Percentiles rank a stretch among this genome's conserved stretches.
phyloP scores from a whole-genome alignment of 2,888 invertebrate genomes.

The Eupsilia transversa region DNA sequence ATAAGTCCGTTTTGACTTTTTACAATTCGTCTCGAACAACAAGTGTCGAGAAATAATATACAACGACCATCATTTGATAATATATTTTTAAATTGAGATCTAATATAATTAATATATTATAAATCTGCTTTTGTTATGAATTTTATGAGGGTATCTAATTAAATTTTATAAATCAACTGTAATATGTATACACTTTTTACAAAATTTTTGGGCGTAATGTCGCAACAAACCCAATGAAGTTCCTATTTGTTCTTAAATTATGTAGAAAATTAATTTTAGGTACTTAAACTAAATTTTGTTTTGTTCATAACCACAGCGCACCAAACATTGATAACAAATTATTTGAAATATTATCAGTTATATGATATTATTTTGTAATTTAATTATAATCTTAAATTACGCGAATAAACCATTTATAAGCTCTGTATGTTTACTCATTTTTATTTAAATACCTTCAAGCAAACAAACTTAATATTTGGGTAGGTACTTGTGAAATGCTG shows the following conservation, averaged over 20 bases:
- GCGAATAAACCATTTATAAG: constrained; percentile 60
- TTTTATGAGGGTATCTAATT: constrained; percentile 34
- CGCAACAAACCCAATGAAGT: constrained; percentile 64
- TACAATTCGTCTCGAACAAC: constrained; percentile 38
- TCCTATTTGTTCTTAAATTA: constrained; percentile 68
- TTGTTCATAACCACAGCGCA: constrained; percentile 59
- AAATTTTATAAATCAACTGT: constrained; percentile 38
- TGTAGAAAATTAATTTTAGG: constrained; percentile 60
- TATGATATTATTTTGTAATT: constrained; percentile 67
- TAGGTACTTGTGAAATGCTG: background rate
- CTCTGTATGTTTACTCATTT: constrained; percentile 31
- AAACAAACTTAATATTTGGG: background rate
- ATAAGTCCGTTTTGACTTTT: constrained; percentile 49
- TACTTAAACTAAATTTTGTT: constrained; percentile 58
- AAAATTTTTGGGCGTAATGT: constrained; percentile 47
- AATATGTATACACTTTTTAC: constrained; percentile 48
- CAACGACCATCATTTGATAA: constrained; percentile 38
- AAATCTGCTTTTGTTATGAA: constrained; percentile 44
- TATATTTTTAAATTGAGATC: constrained; percentile 39
- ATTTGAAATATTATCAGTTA: constrained; percentile 67
- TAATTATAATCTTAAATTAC: constrained; percentile 62
- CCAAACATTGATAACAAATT: constrained; percentile 60
- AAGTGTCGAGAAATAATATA: constrained; percentile 40
- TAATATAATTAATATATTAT: constrained; percentile 12
- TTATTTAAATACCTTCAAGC: constrained; percentile 11